Percentiles rank a stretch among this genome's conserved stretches.
These are phyloP conservation scores for Cichladusa arquata DNA, from an alignment of 2,113 vertebrate genomes.

Conservation along the genomic window DNA sequence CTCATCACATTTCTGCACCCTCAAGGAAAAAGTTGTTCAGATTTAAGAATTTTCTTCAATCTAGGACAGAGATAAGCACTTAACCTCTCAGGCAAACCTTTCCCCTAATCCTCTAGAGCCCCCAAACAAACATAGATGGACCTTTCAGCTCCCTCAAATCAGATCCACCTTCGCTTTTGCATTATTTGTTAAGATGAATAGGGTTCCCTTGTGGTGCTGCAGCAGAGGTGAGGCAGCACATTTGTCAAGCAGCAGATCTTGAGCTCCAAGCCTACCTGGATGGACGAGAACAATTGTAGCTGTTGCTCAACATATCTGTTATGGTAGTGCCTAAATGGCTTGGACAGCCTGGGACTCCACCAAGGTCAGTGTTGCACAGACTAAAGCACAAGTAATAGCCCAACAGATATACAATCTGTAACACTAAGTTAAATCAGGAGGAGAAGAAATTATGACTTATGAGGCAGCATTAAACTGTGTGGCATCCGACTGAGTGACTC, in stretches of 20 bases:
- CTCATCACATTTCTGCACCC: not conserved
- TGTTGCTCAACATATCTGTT: not conserved
- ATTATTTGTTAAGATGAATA: slow-evolving; percentile 44
- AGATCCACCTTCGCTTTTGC: not conserved
- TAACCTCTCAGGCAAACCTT: slow-evolving; percentile 3
- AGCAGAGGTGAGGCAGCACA: not conserved
- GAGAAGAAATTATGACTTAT: slow-evolving; percentile 41
- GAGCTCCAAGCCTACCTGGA: not conserved
- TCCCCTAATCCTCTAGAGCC: not conserved
- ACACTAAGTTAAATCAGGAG: not conserved
- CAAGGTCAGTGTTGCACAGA: slow-evolving; percentile 16
- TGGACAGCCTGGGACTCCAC: not conserved
- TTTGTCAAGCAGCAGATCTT: slow-evolving; percentile 38
- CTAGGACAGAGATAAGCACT: not conserved
- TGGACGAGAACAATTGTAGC: not conserved
- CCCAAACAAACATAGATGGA: slow-evolving; percentile 45
- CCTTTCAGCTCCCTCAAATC: slow-evolving; percentile 21
- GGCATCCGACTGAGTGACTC: not conserved
- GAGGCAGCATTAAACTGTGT: not conserved
- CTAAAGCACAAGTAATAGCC: slow-evolving; percentile 4
- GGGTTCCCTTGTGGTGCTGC: not conserved
- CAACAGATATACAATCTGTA: not conserved
- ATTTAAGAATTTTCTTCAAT: not conserved
- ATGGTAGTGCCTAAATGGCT: not conserved
- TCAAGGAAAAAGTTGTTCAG: not conserved